Evolutionary conservation across 2,888 invertebrate species (phyloP), one percentile per base, ranked within the genome.

Genomic region (Clitarchus hookeri): DNA sequence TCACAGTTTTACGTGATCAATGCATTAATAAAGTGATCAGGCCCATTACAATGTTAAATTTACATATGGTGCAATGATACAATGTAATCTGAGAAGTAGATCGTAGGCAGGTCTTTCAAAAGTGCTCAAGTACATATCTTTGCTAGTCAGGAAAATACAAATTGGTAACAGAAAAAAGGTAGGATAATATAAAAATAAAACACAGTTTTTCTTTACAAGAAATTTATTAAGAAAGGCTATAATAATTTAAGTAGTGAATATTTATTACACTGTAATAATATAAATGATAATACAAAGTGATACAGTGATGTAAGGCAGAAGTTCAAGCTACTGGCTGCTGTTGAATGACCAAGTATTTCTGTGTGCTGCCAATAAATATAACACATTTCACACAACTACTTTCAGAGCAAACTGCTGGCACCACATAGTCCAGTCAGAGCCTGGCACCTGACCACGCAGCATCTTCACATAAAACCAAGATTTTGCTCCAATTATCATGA

Each of bases 141-240:
- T 36, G 36, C 36, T 36, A 36, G 36, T 36, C 36, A 36, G 36
- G 4, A 36, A 36, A 36, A 36, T 36, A 36, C 36, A 36, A 36
- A 36, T 36, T 36, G 36, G 36, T 36, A 48, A 48, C 11, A 48
- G 48, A 13, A n/a, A n/a, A 65, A 65, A 19, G n/a, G 19, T 9
- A 11, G 19, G 65, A 65, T 65, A 65, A 2, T 23, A 9, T 19
- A 23, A 65, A 65, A 65, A 65, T 65, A n/a, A 65, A 65, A 65
- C 65, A 65, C 23, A 16, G 23, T 65, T 9, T 65, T 19, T 65
- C 23, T 65, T 65, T 65, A 65, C 16, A 65, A 65, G 65, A 65
- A 65, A 65, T 65, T 65, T 65, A 65, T 65, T 65, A 65, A 19
- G 65, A 65, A 65, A 65, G 65, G n/a, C 65, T 65, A 65, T 65